Conservation (phyloP, 2,888 invertebrate genomes). For the Catotricha subobsoleta region DNA sequence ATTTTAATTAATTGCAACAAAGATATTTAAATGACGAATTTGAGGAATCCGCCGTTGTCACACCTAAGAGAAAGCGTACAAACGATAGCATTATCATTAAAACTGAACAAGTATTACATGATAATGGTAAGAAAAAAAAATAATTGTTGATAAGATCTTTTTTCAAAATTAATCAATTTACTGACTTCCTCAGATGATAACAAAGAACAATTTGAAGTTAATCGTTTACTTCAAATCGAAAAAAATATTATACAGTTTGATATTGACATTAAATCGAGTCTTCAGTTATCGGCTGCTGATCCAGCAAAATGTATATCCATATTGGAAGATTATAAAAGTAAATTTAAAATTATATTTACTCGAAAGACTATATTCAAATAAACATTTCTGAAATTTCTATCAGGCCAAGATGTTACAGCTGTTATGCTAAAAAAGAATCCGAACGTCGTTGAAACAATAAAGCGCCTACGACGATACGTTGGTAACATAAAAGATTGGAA, state of each 20-base stretch:
- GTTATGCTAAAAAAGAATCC: slow-evolving; percentile 70
- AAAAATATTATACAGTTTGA: slow-evolving; percentile 42
- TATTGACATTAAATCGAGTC: slow-evolving; percentile 43
- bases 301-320: slow-evolving; percentile 51
- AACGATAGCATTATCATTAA: too few relatives aligned
- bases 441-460: slow-evolving; percentile 57
- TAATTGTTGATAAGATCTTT: too few relatives aligned
- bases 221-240: background rate
- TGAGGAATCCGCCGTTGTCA: background rate
- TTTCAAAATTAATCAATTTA: too few relatives aligned
- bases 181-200: too few relatives aligned
- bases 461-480: slow-evolving; percentile 56
- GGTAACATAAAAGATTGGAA: slow-evolving; percentile 64
- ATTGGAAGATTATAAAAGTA: slow-evolving; percentile 40
- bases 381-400: background rate
- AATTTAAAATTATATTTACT: slow-evolving; percentile 11
- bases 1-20: slow-evolving; percentile 19
- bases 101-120: too few relatives aligned
- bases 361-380: background rate
- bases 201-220: background rate
- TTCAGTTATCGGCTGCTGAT: slow-evolving; percentile 50
- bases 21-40: slow-evolving; percentile 4
- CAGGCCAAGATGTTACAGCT: slow-evolving; percentile 32
- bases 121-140: too few relatives aligned
- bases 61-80: background rate